A percentile compares a stretch with the other conserved stretches of the same genome.
These are phyloP conservation scores for Philereme vetulata DNA, from an alignment of 2,888 invertebrate genomes.

Conservation along the genomic window DNA sequence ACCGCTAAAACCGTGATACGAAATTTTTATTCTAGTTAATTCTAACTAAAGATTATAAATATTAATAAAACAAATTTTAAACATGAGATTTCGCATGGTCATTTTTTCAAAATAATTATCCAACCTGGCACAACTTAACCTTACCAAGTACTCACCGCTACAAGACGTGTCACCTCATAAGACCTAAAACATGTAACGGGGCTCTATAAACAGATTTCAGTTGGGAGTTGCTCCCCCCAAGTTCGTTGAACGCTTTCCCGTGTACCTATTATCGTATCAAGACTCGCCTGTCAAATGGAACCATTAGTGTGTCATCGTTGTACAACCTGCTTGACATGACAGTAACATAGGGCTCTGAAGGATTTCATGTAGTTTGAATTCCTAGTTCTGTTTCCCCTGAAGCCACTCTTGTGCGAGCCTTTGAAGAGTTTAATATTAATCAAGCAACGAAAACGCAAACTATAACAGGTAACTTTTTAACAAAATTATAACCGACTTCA, in stretches of 20 bases:
- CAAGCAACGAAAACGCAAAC: no score
- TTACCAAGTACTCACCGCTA: slow-evolving; percentile 14
- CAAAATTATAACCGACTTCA: no score
- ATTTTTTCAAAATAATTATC: no score
- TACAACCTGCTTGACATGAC: slow-evolving; percentile 10
- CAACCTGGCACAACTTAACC: slow-evolving; percentile 9
- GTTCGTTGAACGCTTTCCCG: slow-evolving; percentile 75
- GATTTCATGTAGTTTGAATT: slow-evolving; percentile 1
- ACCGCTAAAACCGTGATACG: no score
- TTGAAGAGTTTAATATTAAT: no score
- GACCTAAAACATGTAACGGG: slow-evolving; percentile 60
- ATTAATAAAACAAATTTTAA: no score
- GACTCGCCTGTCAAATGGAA: slow-evolving; percentile 39
- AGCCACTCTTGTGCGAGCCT: background rate
- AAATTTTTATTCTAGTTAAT: no score
- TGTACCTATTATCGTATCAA: slow-evolving; percentile 75
- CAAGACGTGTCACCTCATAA: slow-evolving; percentile 54
- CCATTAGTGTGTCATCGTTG: slow-evolving; percentile 27
- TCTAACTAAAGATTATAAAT: no score
- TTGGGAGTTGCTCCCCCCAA: slow-evolving; percentile 57
- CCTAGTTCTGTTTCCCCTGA: no score
- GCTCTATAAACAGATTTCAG: slow-evolving; percentile 69
- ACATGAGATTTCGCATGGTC: no score
- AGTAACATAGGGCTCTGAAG: background rate
- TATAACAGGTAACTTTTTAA: no score